These are phyloP conservation scores for Drosophila barbarae DNA, from an alignment of 2,888 invertebrate genomes.

Conservation along the genomic window DNA sequence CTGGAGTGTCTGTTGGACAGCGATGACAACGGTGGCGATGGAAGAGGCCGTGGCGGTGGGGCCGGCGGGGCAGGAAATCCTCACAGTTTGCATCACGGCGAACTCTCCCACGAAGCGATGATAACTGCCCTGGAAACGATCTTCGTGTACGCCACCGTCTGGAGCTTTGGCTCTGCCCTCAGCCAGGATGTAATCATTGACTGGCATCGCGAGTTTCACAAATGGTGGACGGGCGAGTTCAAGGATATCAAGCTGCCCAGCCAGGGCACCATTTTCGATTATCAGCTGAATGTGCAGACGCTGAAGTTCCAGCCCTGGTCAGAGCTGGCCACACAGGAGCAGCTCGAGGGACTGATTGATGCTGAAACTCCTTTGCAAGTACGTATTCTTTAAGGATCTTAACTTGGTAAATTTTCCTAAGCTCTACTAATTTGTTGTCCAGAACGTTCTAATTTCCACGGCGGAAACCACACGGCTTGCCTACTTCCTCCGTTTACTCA, in stretches of 20 bases:
- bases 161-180: slow-evolving; percentile 96
- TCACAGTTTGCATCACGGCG: slow-evolving; percentile 82
- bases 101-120: slow-evolving; percentile 84
- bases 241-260: slow-evolving; percentile 94
- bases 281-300: slow-evolving; percentile 91
- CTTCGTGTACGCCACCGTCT: slow-evolving; percentile 93
- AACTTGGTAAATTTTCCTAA: slow-evolving; percentile 31
- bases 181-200: slow-evolving; percentile 95
- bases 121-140: slow-evolving; percentile 88
- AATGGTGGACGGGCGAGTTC: slow-evolving; percentile 97
- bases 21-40: slow-evolving; percentile 42
- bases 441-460: slow-evolving; percentile 92
- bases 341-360: slow-evolving; percentile 82
- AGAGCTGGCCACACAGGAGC: slow-evolving; percentile 85
- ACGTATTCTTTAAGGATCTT: slow-evolving; percentile 10
- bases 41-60: not conserved
- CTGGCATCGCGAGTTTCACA: slow-evolving; percentile 96
- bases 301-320: slow-evolving; percentile 94
- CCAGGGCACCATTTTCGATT: slow-evolving; percentile 91
- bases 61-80: slow-evolving; percentile 41
- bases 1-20: slow-evolving; percentile 88
- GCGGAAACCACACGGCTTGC: slow-evolving; percentile 92
- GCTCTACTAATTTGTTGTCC: not conserved
- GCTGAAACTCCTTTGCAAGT: slow-evolving; percentile 93
- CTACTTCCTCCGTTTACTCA: slow-evolving; percentile 92